These are phyloP conservation scores for Manis crassicaudata DNA, from an alignment of 2,797 vertebrate species.

Conservation along the genomic window DNA sequence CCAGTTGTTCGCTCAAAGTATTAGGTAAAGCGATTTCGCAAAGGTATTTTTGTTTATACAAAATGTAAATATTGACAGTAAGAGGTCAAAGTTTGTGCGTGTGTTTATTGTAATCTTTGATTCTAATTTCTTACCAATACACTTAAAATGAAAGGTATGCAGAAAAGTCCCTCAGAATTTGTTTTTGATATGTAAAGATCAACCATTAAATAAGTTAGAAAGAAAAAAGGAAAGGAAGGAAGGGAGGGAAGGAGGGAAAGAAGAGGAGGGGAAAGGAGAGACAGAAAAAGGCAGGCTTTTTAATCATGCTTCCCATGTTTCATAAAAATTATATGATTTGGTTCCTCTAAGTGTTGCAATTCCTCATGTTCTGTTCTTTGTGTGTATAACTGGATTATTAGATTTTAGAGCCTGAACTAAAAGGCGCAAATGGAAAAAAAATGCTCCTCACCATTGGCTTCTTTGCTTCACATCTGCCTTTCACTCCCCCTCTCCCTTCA, in stretches of 20 bases:
- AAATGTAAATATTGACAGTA: conserved; percentile 22
- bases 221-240: not conserved
- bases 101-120: not conserved
- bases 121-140: not conserved
- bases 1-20: not conserved
- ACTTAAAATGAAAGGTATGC: not conserved
- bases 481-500: not conserved
- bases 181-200: not conserved
- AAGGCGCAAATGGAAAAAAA: not conserved
- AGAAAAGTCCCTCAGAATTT: not conserved
- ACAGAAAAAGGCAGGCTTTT: not conserved
- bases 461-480: not conserved
- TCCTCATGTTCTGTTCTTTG: not conserved
- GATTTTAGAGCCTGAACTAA: not conserved
- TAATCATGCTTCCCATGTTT: not conserved
- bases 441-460: not conserved
- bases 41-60: not conserved
- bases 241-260: not conserved
- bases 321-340: not conserved
- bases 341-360: not conserved
- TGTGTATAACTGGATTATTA: not conserved
- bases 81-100: not conserved
- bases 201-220: not conserved
- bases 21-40: not conserved
- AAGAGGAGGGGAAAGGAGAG: no score